Conservation (phyloP, 2,113 vertebrate species). For the Polyodon spathula region DNA sequence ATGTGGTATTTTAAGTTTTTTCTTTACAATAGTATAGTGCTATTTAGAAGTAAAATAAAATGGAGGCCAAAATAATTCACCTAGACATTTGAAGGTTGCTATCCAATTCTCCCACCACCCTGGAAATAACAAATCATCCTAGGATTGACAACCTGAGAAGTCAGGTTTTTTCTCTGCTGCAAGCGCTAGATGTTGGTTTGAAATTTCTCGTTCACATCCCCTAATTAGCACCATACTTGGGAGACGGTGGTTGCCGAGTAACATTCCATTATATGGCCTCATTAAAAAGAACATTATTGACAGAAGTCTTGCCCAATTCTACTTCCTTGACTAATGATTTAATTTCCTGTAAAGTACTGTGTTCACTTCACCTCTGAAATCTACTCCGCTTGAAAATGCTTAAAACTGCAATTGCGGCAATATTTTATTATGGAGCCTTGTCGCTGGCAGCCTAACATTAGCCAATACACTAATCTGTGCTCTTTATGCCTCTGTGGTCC, state of each 20-base stretch:
- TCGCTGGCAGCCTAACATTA: neutral
- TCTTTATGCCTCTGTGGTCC: neutral
- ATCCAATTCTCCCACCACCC: too few relatives aligned
- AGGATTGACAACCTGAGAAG: too few relatives aligned
- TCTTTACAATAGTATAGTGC: too few relatives aligned
- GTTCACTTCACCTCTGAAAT: slow-evolving; percentile 32
- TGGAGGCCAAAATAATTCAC: too few relatives aligned
- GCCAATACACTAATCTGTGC: slow-evolving; percentile 1
- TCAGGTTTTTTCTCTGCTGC: slow-evolving; percentile 13
- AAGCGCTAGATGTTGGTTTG: slow-evolving; percentile 26
- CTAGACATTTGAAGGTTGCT: too few relatives aligned
- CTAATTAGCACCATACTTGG: slow-evolving; percentile 37
- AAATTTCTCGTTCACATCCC: slow-evolving; percentile 30
- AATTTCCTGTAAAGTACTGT: slow-evolving; percentile 38
- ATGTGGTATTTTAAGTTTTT: too few relatives aligned
- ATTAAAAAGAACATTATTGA: slow-evolving; percentile 42
- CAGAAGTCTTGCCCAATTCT: slow-evolving; percentile 25
- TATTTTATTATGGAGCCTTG: slow-evolving; percentile 11
- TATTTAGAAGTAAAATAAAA: too few relatives aligned
- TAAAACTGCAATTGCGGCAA: slow-evolving; percentile 10
- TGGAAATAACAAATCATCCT: too few relatives aligned
- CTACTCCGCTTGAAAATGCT: slow-evolving; percentile 22
- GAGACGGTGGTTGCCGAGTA: slow-evolving; percentile 28
- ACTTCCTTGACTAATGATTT: slow-evolving; percentile 39
- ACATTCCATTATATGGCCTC: slow-evolving; percentile 34